Evolutionary conservation across 2,113 vertebrate species (phyloP).

Genomic region (Bombycilla garrulus): DNA sequence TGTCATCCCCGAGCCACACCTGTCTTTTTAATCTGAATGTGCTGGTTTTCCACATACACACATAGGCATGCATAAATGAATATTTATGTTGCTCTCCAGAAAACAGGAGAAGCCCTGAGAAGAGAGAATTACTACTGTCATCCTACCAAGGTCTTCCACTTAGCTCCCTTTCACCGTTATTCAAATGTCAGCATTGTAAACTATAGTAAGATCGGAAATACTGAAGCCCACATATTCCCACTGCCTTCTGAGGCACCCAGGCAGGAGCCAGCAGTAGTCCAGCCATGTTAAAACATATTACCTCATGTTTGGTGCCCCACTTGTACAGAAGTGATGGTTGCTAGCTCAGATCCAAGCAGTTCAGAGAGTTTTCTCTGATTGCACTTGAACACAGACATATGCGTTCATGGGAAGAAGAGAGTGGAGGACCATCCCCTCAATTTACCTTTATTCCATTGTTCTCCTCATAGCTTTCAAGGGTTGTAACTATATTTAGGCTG

Average conservation of each 20-base stretch:
- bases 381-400: not conserved
- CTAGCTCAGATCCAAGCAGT: not conserved
- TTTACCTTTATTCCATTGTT: constrained; percentile 40
- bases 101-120: not conserved
- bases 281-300: not conserved
- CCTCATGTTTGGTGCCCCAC: not conserved
- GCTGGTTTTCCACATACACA: not conserved
- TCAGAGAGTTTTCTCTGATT: not conserved
- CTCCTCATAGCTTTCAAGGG: not conserved
- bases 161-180: not conserved
- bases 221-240: not conserved
- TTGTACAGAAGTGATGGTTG: not conserved
- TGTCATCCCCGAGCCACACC: not conserved
- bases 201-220: not conserved
- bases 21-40: not conserved
- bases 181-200: not conserved
- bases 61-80: not conserved
- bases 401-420: not conserved
- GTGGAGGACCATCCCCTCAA: not conserved
- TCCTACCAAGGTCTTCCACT: not conserved
- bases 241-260: not conserved
- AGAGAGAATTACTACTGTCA: not conserved
- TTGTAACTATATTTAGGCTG: not conserved
- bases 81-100: not conserved
- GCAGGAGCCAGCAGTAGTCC: not conserved